Percentiles rank a stretch among this genome's conserved stretches.
These are phyloP conservation scores for Fissipunctia ypsillon DNA, from an alignment of 2,888 invertebrate species.

Conservation along the genomic window DNA sequence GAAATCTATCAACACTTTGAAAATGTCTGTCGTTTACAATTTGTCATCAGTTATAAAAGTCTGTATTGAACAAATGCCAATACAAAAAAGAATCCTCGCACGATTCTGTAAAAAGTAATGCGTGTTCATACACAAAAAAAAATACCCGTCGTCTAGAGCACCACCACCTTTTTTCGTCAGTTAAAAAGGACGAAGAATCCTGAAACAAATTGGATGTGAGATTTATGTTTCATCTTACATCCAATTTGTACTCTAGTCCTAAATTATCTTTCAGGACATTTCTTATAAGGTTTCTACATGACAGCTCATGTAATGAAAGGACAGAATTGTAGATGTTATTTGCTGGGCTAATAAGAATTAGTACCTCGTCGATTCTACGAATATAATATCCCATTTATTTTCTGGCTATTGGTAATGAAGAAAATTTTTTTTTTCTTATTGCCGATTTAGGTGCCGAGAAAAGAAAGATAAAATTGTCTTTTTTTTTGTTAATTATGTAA, in stretches of 20 bases:
- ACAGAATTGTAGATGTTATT: slow-evolving; percentile 50
- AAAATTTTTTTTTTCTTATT: background rate
- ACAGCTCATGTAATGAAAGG: slow-evolving; percentile 33
- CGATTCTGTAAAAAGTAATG: background rate
- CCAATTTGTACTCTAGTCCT: slow-evolving; percentile 27
- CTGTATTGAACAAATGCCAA: too few relatives aligned
- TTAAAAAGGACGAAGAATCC: background rate
- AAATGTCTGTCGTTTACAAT: background rate
- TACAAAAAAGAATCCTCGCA: background rate
- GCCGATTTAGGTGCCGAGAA: slow-evolving; percentile 14
- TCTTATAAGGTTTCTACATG: slow-evolving; percentile 11
- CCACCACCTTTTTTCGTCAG: background rate
- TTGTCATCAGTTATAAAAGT: background rate
- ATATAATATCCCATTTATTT: slow-evolving; percentile 33
- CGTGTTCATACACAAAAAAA: background rate
- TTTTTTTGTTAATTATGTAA: background rate
- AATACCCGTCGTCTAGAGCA: background rate
- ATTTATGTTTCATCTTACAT: slow-evolving; percentile 12
- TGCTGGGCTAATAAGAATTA: slow-evolving; percentile 16
- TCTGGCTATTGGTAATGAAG: slow-evolving; percentile 19
- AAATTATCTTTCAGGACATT: slow-evolving; percentile 36
- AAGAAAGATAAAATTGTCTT: background rate
- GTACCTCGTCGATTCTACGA: slow-evolving; percentile 4
- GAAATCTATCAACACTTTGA: background rate
- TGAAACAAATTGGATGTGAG: slow-evolving; percentile 7